Evolutionary conservation across 2,797 vertebrate genomes (phyloP).

Genomic region (Phoxinus dragarum): DNA sequence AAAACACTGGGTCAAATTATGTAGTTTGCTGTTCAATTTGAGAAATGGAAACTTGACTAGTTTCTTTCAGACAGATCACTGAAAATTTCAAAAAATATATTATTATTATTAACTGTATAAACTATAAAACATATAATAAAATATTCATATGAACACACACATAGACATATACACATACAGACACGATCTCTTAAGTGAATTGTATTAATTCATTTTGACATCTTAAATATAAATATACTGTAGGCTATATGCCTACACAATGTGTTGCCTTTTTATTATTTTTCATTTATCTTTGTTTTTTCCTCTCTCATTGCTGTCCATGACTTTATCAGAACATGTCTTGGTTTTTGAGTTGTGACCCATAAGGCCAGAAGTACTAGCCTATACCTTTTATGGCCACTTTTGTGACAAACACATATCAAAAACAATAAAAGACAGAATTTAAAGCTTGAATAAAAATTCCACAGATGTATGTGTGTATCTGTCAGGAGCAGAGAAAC

Average conservation of each 20-base stretch:
- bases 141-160: no score
- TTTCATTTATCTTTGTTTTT: not conserved
- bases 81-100: not conserved
- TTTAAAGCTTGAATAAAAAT: not conserved
- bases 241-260: not conserved
- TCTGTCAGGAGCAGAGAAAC: not conserved
- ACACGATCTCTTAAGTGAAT: no score
- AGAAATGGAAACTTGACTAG: not conserved
- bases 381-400: not conserved
- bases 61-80: not conserved
- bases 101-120: not conserved
- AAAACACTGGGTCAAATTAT: not conserved
- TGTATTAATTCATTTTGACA: not conserved
- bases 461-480: not conserved
- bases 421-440: not conserved
- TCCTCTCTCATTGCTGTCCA: not conserved
- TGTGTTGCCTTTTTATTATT: not conserved
- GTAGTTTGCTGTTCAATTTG: not conserved
- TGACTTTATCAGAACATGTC: not conserved
- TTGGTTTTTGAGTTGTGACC: not conserved
- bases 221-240: not conserved
- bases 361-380: not conserved
- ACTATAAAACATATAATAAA: not conserved
- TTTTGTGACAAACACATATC: not conserved
- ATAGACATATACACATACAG: not conserved